phyloP scores from a whole-genome alignment of 2,888 invertebrate genomes.

The Phortica magna region DNA sequence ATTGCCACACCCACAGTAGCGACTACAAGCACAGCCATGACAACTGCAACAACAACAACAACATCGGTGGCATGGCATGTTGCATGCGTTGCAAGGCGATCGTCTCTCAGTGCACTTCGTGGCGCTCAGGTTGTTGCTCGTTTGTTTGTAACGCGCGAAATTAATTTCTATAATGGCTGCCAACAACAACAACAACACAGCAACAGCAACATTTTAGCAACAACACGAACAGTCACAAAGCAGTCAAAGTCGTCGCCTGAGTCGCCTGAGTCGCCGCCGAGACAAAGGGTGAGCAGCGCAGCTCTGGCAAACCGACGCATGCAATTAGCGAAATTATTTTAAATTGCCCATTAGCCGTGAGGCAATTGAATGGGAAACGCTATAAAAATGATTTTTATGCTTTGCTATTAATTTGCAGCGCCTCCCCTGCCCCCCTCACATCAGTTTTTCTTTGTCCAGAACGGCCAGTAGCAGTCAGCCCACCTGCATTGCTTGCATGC shows the following conservation, averaged over 20 bases:
- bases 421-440: constrained; percentile 5
- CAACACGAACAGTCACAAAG: background rate
- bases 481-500: constrained; percentile 45
- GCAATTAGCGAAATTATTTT: constrained; percentile 69
- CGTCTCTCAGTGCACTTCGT: constrained; percentile 39
- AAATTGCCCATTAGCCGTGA: constrained; percentile 24
- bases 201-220: background rate
- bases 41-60: constrained; percentile 4
- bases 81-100: constrained; percentile 54
- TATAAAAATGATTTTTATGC: background rate
- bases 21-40: background rate
- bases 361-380: background rate
- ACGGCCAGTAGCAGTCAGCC: constrained; percentile 35
- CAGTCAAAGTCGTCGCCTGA: background rate
- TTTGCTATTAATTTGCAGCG: background rate
- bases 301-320: constrained; percentile 64
- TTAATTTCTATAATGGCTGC: constrained; percentile 71
- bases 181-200: constrained; percentile 36
- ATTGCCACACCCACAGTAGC: constrained; percentile 25
- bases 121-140: constrained; percentile 71
- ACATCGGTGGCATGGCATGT: constrained; percentile 57
- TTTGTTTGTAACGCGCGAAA: constrained; percentile 68
- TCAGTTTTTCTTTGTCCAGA: background rate
- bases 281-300: background rate
- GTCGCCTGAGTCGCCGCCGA: background rate